Conservation (phyloP, 1,140 invertebrate genomes). For the Battus philenor region DNA sequence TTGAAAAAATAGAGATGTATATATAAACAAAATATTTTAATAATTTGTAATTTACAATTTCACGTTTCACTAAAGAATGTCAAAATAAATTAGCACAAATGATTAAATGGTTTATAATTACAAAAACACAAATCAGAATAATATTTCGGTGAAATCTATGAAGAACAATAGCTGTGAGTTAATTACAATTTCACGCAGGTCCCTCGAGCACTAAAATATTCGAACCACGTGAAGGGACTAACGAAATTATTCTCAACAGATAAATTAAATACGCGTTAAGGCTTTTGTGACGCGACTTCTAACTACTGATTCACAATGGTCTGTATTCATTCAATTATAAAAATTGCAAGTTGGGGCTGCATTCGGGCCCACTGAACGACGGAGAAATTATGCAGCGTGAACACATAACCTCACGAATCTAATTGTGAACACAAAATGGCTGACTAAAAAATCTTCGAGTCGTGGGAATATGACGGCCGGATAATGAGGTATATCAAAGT, state of each 20-base stretch:
- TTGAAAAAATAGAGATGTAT: too few relatives aligned
- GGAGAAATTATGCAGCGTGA: constrained; percentile 70
- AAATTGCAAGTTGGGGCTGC: constrained; percentile 35
- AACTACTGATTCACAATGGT: constrained; percentile 25
- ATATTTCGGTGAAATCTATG: neutral
- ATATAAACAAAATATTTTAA: too few relatives aligned
- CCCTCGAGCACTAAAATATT: constrained; percentile 21
- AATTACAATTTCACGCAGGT: constrained; percentile 17
- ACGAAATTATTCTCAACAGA: constrained; percentile 29
- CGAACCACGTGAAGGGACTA: constrained; percentile 28
- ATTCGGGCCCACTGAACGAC: constrained; percentile 31
- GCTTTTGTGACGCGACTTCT: constrained; percentile 34
- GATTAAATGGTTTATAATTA: too few relatives aligned
- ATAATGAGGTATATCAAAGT: constrained; percentile 63
- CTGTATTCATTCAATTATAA: constrained; percentile 47
- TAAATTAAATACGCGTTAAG: constrained; percentile 48
- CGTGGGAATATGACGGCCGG: constrained; percentile 63
- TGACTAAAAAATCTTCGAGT: constrained; percentile 49
- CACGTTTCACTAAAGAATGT: too few relatives aligned
- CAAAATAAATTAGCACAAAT: too few relatives aligned
- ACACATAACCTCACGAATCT: constrained; percentile 62
- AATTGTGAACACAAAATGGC: constrained; percentile 60
- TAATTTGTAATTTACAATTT: too few relatives aligned
- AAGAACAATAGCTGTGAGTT: constrained; percentile 8
- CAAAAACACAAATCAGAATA: neutral